Conservation (phyloP, 2,113 vertebrate genomes). For the Harpagus bidentatus region DNA sequence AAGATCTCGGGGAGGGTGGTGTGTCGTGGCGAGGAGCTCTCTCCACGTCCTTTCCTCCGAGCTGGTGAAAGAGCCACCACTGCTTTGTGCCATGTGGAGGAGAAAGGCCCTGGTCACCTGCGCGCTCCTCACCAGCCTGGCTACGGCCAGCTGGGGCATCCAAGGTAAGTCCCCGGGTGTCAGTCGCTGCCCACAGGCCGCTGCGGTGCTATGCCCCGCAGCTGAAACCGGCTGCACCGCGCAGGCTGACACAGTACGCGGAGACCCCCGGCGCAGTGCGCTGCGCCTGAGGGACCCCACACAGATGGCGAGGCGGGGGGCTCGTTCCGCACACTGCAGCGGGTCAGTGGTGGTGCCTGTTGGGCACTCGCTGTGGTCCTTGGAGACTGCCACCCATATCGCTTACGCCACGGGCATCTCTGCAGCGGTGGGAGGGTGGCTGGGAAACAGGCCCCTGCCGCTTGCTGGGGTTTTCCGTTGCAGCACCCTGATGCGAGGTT, state of each 20-base stretch:
- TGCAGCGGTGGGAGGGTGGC: fast-evolving
- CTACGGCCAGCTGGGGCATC: neutral
- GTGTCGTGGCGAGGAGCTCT: neutral
- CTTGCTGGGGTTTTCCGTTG: neutral
- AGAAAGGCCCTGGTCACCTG: neutral
- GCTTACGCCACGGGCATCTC: fast-evolving
- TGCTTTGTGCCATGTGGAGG: neutral
- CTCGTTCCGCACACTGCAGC: fast-evolving
- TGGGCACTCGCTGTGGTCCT: fast-evolving
- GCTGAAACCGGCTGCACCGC: fast-evolving
- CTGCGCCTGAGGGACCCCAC: fast-evolving
- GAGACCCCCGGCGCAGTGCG: fast-evolving
- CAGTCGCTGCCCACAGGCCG: fast-evolving
- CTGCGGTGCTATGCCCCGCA: neutral
- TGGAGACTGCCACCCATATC: fast-evolving
- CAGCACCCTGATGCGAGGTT: fast-evolving
- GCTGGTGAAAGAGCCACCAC: fast-evolving
- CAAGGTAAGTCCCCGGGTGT: neutral
- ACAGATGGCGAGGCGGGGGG: neutral
- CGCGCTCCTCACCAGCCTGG: neutral
- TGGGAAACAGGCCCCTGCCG: fast-evolving
- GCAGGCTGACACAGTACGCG: fast-evolving
- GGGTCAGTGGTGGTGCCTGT: fast-evolving
- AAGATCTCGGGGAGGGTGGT: neutral
- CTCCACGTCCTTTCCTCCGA: fast-evolving